These are phyloP conservation scores for Porphyrio hochstetteri DNA, from an alignment of 2,113 vertebrate genomes.

Conservation along the genomic window DNA sequence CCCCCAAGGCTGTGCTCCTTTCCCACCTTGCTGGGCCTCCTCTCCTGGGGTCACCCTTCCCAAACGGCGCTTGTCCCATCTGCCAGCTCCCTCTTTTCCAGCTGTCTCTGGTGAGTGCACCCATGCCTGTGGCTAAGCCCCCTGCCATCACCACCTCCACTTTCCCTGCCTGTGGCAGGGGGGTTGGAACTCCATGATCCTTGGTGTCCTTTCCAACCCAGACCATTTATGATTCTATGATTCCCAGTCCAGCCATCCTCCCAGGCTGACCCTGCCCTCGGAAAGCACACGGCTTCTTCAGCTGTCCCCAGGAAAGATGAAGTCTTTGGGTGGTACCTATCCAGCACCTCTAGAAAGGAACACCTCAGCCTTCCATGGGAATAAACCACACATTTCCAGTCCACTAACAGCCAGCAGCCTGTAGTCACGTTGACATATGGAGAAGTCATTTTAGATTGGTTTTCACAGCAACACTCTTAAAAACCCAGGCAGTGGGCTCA, in stretches of 20 bases:
- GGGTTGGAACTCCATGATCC: no score
- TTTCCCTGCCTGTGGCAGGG: no score
- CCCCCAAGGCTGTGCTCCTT: not conserved
- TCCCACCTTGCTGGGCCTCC: not conserved
- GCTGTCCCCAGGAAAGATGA: not conserved
- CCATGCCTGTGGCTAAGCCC: not conserved
- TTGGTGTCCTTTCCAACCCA: no score
- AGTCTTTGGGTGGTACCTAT: not conserved
- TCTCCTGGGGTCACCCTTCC: not conserved
- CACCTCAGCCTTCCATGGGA: not conserved
- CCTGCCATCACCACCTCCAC: not conserved
- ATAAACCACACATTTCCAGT: not conserved
- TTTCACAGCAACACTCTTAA: not conserved
- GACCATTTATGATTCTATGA: no score
- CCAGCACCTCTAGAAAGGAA: not conserved
- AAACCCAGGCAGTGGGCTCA: not conserved
- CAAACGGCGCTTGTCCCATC: fast-evolving
- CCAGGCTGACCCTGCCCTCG: not conserved
- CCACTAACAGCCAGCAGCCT: not conserved
- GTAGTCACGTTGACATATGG: not conserved
- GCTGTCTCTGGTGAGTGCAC: no score
- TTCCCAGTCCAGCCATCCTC: not conserved
- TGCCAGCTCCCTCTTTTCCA: not conserved
- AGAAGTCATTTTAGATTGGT: not conserved
- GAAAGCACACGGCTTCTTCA: not conserved